Conservation (phyloP, 2,113 vertebrate genomes). For the Leptodactylus fuscus region DNA sequence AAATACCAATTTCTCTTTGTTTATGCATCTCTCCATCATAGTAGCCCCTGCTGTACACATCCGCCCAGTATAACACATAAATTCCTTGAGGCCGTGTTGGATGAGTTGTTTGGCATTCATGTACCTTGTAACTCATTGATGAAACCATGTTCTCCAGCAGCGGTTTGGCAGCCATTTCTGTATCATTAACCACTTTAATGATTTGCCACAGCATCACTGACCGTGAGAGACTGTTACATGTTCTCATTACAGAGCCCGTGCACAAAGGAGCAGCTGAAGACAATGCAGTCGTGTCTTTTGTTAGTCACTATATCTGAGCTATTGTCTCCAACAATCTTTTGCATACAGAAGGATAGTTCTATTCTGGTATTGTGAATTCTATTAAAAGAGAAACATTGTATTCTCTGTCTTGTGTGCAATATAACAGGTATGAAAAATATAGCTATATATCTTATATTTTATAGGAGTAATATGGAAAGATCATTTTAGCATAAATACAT, state of each 20-base stretch:
- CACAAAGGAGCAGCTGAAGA: slow-evolving; percentile 8
- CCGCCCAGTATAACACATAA: slow-evolving; percentile 22
- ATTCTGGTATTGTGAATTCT: not conserved
- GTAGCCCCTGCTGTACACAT: not conserved
- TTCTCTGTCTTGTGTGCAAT: not conserved
- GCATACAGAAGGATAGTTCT: not conserved
- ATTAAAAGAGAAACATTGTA: not conserved
- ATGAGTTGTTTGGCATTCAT: slow-evolving; percentile 48
- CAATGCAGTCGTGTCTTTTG: not conserved
- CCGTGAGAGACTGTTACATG: slow-evolving; percentile 30
- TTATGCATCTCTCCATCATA: not conserved
- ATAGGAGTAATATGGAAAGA: no score
- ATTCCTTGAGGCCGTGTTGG: slow-evolving; percentile 34
- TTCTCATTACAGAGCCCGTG: not conserved
- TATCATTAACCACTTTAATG: slow-evolving; percentile 52
- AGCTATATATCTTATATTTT: not conserved
- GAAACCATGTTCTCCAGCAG: slow-evolving; percentile 43
- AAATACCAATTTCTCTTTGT: not conserved
- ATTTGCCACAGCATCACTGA: slow-evolving; percentile 46
- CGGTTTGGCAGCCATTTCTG: slow-evolving; percentile 48
- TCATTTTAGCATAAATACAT: no score
- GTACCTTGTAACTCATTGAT: slow-evolving; percentile 51
- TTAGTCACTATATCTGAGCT: not conserved
- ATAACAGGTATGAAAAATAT: not conserved
- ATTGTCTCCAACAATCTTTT: not conserved